Evolutionary conservation across 1,140 invertebrate genomes (phyloP).

Genomic region (Drosophila orosa): DNA sequence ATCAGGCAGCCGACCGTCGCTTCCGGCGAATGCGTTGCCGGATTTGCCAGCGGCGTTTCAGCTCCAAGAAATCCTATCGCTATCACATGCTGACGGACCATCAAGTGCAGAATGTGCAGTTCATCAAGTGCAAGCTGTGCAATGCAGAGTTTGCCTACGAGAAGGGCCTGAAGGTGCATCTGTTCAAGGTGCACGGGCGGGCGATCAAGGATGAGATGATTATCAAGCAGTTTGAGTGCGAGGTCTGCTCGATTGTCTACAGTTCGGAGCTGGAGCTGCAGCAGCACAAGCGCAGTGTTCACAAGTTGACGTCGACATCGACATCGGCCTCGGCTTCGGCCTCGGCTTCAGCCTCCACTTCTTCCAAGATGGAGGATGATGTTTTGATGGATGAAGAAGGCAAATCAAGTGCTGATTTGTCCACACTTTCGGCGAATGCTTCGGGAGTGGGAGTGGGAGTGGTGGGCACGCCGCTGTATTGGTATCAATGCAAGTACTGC

Average conservation of each 20-base stretch:
- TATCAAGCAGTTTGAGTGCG: slow-evolving; percentile 81
- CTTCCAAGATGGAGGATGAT: slow-evolving; percentile 29
- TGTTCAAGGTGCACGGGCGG: slow-evolving; percentile 81
- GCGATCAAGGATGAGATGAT: slow-evolving; percentile 80
- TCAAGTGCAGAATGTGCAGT: slow-evolving; percentile 83
- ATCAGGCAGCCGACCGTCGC: slow-evolving; percentile 78
- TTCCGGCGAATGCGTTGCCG: slow-evolving; percentile 83
- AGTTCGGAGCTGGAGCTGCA: slow-evolving; percentile 70
- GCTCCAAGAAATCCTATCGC: slow-evolving; percentile 82
- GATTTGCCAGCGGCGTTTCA: slow-evolving; percentile 80
- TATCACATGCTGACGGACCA: slow-evolving; percentile 83
- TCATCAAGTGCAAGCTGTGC: slow-evolving; percentile 83
- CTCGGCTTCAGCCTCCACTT: slow-evolving; percentile 2
- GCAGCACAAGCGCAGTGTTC: slow-evolving; percentile 72
- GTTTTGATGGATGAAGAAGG: slow-evolving; percentile 1
- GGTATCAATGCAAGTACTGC: slow-evolving; percentile 84
- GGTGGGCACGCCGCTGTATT: slow-evolving; percentile 61
- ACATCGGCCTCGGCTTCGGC: slow-evolving; percentile 22
- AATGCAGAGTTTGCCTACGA: slow-evolving; percentile 83
- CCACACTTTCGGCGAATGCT: not conserved
- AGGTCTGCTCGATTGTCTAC: slow-evolving; percentile 82
- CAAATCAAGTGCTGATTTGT: slow-evolving; percentile 22
- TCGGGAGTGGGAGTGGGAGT: slow-evolving; percentile 6
- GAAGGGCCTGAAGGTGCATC: slow-evolving; percentile 83
- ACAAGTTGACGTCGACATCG: slow-evolving; percentile 31